phyloP scores from a whole-genome alignment of 1,140 invertebrate genomes.

The Littorina saxatilis region DNA sequence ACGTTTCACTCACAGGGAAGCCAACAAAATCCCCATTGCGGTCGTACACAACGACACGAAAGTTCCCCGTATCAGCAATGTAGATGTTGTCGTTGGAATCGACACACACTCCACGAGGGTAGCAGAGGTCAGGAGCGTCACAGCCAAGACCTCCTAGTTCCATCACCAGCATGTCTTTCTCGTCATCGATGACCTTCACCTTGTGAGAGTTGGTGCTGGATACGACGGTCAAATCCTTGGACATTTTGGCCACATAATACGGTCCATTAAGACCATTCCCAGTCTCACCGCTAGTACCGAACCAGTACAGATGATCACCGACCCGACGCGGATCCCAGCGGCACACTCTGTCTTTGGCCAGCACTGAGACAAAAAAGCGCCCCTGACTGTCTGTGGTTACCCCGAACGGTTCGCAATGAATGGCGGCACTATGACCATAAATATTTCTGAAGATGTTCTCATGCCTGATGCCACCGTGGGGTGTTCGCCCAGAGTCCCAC shows the following conservation, averaged over 20 bases:
- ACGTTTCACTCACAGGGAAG: conserved; percentile 24
- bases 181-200: conserved; percentile 24
- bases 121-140: not conserved
- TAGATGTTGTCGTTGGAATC: conserved; percentile 28
- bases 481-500: not conserved
- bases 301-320: conserved; percentile 6
- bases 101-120: conserved; percentile 24
- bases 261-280: conserved; percentile 11
- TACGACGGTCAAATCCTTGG: conserved; percentile 8
- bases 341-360: conserved; percentile 11
- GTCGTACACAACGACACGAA: not conserved
- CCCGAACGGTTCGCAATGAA: conserved; percentile 21
- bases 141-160: not conserved
- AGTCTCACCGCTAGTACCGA: not conserved
- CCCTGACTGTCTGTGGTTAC: not conserved
- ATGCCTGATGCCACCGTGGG: not conserved
- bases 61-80: conserved; percentile 31
- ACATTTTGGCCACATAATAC: conserved; percentile 33
- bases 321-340: conserved; percentile 16
- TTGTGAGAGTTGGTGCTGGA: conserved; percentile 22
- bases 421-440: not conserved
- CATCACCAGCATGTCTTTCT: not conserved
- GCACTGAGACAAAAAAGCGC: conserved; percentile 1
- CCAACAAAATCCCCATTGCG: not conserved
- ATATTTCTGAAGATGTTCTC: conserved; percentile 20